phyloP scores from a whole-genome alignment of 2,888 invertebrate genomes.

The Helobdella robusta region DNA sequence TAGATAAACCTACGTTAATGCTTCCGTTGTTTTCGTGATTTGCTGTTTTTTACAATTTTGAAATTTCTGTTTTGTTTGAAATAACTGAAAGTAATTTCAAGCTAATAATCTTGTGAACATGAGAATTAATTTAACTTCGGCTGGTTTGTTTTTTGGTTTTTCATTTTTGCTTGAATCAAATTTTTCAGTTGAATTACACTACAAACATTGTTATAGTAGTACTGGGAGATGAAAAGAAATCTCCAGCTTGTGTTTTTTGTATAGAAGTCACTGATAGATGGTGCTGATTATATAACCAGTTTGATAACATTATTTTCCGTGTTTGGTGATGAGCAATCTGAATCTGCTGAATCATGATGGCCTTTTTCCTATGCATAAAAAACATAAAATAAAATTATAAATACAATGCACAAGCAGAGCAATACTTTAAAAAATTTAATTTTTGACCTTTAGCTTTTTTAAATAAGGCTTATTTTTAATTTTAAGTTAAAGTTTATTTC shows the following conservation, averaged over 20 bases:
- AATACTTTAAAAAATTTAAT: too few species aligned
- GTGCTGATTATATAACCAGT: neutral
- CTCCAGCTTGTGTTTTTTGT: too few species aligned
- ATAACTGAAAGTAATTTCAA: neutral
- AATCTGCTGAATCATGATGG: slow-evolving; percentile 26
- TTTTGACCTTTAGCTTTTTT: too few species aligned
- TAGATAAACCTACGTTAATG: too few species aligned
- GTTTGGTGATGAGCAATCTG: neutral
- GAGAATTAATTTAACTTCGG: slow-evolving; percentile 41
- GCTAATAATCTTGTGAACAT: too few species aligned
- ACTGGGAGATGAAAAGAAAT: too few species aligned
- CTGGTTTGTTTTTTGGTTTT: slow-evolving; percentile 30
- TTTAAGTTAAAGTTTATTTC: neutral
- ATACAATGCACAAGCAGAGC: too few species aligned
- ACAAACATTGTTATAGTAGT: too few species aligned
- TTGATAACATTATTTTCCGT: neutral
- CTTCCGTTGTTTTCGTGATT: slow-evolving; percentile 24
- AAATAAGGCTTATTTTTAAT: neutral
- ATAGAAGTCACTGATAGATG: too few species aligned
- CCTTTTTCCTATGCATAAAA: too few species aligned
- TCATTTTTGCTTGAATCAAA: neutral
- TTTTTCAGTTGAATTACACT: neutral
- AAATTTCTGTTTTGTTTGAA: neutral
- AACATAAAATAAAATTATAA: too few species aligned
- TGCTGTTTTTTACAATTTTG: slow-evolving; percentile 6